A percentile compares a stretch with the other conserved stretches of the same genome.
Evolutionary conservation across 1,140 invertebrate species (phyloP).

Genomic region (Patella vulgata): DNA sequence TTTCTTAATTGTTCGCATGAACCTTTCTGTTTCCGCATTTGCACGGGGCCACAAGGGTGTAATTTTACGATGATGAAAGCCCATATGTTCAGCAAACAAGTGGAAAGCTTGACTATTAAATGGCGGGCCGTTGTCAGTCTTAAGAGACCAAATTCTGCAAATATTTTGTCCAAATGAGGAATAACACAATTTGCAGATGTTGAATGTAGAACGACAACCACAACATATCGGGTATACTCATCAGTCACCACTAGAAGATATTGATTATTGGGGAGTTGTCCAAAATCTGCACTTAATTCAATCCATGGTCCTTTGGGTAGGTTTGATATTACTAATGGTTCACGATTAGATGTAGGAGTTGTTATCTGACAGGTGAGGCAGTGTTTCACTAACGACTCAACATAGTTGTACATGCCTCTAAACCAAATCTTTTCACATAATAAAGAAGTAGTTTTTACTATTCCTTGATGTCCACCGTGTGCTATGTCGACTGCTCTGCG

Average conservation of each 20-base stretch:
- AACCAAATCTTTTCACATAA: conserved; percentile 30
- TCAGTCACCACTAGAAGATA: conserved; percentile 40
- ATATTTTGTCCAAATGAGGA: not conserved
- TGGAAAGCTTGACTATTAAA: too few relatives aligned
- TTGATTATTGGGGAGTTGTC: conserved; percentile 30
- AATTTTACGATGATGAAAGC: not conserved
- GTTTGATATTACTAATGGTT: conserved; percentile 37
- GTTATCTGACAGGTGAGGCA: conserved; percentile 25
- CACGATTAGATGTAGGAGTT: not conserved
- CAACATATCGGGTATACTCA: conserved; percentile 36
- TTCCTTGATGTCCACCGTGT: conserved; percentile 30
- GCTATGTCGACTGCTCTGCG: conserved; percentile 21
- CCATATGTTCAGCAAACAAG: not conserved
- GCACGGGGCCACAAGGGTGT: conserved; percentile 1
- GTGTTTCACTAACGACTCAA: conserved; percentile 16
- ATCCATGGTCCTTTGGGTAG: too few relatives aligned
- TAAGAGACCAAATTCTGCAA: conserved; percentile 4
- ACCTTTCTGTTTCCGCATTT: not conserved
- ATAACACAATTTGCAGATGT: not conserved
- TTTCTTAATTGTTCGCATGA: conserved; percentile 7
- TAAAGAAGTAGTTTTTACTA: conserved; percentile 21
- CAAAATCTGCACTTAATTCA: conserved; percentile 25
- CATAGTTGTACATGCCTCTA: conserved; percentile 17
- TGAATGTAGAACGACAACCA: conserved; percentile 11
- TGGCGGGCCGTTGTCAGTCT: conserved; percentile 3